Evolutionary conservation across 2,888 invertebrate species (phyloP).

Genomic region (Eucriotettix oculatus): DNA sequence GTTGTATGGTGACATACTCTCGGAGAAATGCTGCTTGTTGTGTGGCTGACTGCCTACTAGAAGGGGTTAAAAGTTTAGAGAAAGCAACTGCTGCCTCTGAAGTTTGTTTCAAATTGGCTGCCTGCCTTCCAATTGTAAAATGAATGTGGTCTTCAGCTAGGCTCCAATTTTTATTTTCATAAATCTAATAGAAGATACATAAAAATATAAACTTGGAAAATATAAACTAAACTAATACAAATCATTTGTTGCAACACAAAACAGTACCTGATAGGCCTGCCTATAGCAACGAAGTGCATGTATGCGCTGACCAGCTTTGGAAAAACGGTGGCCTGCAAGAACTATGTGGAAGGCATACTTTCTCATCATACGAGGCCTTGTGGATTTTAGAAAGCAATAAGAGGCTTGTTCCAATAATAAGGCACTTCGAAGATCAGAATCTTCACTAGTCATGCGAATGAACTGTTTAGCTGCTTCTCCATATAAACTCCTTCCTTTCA

Average conservation of each 20-base stretch:
- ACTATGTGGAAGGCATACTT: conserved; percentile 96
- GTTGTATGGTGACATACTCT: conserved; percentile 73
- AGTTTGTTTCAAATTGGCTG: conserved; percentile 58
- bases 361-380: conserved; percentile 56
- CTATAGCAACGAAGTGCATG: conserved; percentile 85
- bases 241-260: background rate
- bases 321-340: conserved; percentile 86
- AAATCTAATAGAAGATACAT: conserved; percentile 36
- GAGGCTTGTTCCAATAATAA: conserved; percentile 89
- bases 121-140: conserved; percentile 83
- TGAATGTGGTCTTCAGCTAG: conserved; percentile 91
- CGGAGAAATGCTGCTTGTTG: conserved; percentile 70
- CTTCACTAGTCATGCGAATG: conserved; percentile 91
- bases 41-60: conserved; percentile 48
- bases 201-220: background rate
- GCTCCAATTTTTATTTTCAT: conserved; percentile 67
- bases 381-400: conserved; percentile 63
- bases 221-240: background rate
- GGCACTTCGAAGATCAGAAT: conserved; percentile 90
- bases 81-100: conserved; percentile 58
- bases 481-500: conserved; percentile 59
- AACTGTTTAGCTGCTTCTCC: conserved; percentile 91
- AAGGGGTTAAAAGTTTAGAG: conserved; percentile 54
- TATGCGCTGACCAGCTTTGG: conserved; percentile 79
- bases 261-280: conserved; percentile 67